Evolutionary conservation across 2,113 vertebrate genomes (phyloP).

Genomic region (Rhegmatorhina hoffmannsi): DNA sequence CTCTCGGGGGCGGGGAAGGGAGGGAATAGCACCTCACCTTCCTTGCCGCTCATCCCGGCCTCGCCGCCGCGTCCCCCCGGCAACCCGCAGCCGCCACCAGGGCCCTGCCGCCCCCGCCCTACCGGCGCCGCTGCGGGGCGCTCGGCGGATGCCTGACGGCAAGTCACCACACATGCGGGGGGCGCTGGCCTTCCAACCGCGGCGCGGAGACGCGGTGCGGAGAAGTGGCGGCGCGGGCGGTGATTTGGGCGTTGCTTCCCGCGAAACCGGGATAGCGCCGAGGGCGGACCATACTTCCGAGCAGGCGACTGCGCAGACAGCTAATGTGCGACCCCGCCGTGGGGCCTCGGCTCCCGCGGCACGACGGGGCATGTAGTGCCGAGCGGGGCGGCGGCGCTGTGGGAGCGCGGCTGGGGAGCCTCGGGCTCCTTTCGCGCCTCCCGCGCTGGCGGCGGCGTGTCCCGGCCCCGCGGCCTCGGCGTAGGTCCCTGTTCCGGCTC

Average conservation of each 20-base stretch:
- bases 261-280: fast-evolving
- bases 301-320: fast-evolving
- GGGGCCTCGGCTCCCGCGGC: not conserved
- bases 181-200: fast-evolving
- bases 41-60: conserved; percentile 37
- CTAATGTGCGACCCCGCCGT: fast-evolving
- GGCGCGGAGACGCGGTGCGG: fast-evolving
- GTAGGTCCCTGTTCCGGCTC: too few species aligned
- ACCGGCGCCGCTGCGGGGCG: not conserved
- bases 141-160: not conserved
- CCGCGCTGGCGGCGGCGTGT: not conserved
- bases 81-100: not conserved
- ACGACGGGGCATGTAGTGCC: conserved; percentile 54
- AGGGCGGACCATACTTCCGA: fast-evolving
- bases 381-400: not conserved
- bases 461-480: not conserved
- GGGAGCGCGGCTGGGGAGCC: fast-evolving
- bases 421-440: fast-evolving
- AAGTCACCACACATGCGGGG: fast-evolving
- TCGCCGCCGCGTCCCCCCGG: not conserved
- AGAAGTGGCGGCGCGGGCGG: fast-evolving
- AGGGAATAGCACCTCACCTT: conserved; percentile 1
- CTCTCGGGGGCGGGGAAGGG: not conserved
- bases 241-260: fast-evolving
- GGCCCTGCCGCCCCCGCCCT: not conserved